A percentile compares a stretch with the other conserved stretches of the same genome.
Conservation (phyloP, 2,888 invertebrate genomes). For the Ischnura elegans region DNA sequence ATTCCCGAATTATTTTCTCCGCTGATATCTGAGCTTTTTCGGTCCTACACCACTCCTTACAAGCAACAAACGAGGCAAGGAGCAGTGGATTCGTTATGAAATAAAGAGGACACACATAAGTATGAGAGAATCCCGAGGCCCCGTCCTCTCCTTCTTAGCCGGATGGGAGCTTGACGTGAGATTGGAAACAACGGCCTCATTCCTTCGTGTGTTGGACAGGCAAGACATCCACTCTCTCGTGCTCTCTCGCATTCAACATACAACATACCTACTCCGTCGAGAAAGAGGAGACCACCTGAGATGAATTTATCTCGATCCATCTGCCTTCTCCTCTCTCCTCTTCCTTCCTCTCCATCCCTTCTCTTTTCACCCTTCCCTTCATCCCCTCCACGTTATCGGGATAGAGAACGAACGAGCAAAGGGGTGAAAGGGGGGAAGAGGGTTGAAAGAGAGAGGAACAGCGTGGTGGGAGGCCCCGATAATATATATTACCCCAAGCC, state of each 20-base stretch:
- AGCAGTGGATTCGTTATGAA: too few relatives aligned
- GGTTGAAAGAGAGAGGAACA: not conserved
- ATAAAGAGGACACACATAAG: too few relatives aligned
- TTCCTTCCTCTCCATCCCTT: not conserved
- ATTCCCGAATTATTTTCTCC: too few relatives aligned
- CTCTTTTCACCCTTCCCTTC: not conserved
- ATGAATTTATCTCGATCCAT: slow-evolving; percentile 61
- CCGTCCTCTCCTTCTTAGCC: too few relatives aligned
- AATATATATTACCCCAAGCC: slow-evolving; percentile 32
- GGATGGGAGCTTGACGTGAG: not conserved
- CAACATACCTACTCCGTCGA: not conserved
- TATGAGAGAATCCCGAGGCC: too few relatives aligned
- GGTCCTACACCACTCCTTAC: too few relatives aligned
- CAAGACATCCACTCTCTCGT: not conserved
- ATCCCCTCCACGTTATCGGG: slow-evolving; percentile 19
- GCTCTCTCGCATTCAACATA: slow-evolving; percentile 35
- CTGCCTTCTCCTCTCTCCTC: not conserved
- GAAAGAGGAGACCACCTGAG: slow-evolving; percentile 26
- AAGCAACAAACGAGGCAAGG: too few relatives aligned
- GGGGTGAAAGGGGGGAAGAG: not conserved
- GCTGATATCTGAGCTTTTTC: too few relatives aligned
- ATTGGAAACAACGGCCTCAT: slow-evolving; percentile 46
- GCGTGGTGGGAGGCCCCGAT: not conserved
- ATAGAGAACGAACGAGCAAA: not conserved
- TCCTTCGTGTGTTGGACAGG: slow-evolving; percentile 23